phyloP scores from a whole-genome alignment of 2,888 invertebrate species.

The Ptilodon capucinus region DNA sequence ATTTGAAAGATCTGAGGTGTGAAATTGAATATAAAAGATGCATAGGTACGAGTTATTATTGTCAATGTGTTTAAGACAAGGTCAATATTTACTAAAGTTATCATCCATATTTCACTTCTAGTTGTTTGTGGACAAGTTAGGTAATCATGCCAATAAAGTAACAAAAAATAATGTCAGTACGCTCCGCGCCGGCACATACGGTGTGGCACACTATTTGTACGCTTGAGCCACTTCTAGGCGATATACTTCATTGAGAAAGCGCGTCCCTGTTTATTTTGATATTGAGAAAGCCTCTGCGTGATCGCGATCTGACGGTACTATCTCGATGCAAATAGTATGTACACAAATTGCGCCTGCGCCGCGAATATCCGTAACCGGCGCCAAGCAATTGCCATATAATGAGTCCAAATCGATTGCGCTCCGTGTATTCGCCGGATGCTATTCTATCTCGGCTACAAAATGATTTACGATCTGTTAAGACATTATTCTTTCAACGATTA shows the following conservation, averaged over 20 bases:
- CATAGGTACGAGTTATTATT: too few species aligned
- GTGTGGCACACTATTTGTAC: too few species aligned
- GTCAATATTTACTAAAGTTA: too few species aligned
- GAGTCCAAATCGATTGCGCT: constrained; percentile 64
- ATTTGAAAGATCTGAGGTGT: too few species aligned
- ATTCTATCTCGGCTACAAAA: constrained; percentile 24
- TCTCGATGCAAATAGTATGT: constrained; percentile 67
- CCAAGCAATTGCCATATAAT: constrained; percentile 66
- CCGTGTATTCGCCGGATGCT: constrained; percentile 38
- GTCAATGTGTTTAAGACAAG: too few species aligned
- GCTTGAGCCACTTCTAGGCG: constrained; percentile 26
- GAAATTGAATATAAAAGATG: too few species aligned
- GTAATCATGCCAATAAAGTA: neutral
- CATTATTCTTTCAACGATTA: constrained; percentile 29
- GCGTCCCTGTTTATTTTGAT: constrained; percentile 64
- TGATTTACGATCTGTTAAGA: constrained; percentile 63
- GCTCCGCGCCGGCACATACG: neutral
- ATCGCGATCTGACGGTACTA: constrained; percentile 56
- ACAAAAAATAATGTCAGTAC: neutral
- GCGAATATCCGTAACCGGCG: constrained; percentile 64
- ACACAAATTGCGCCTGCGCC: constrained; percentile 70
- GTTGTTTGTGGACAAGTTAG: too few species aligned
- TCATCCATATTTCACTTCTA: too few species aligned
- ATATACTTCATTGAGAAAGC: constrained; percentile 34
- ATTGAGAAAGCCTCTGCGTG: constrained; percentile 61